These are phyloP conservation scores for Plebejus anna DNA, from an alignment of 2,888 invertebrate genomes.

Conservation along the genomic window DNA sequence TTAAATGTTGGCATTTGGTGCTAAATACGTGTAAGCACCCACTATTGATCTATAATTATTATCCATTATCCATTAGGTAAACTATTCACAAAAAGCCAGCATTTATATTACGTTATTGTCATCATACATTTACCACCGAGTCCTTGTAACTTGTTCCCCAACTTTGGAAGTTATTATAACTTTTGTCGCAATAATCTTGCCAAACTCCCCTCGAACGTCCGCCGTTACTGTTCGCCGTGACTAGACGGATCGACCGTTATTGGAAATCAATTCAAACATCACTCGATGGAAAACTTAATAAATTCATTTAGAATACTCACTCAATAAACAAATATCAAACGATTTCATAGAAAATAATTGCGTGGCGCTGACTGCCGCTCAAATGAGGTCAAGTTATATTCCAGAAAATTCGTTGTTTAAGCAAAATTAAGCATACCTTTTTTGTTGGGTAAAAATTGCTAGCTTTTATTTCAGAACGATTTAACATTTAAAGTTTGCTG, in stretches of 20 bases:
- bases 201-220: conserved; percentile 33
- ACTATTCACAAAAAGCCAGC: neutral
- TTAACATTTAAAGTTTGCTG: neutral
- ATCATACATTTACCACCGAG: neutral
- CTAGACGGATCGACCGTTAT: conserved; percentile 36
- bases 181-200: conserved; percentile 48
- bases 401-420: conserved; percentile 7
- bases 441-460: neutral
- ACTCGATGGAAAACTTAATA: conserved; percentile 26
- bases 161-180: conserved; percentile 47
- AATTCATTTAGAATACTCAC: conserved; percentile 11
- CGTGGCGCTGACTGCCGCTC: neutral
- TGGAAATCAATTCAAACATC: conserved; percentile 35
- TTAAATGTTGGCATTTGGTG: neutral
- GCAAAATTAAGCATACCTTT: conserved; percentile 10
- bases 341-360: conserved; percentile 8
- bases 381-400: conserved; percentile 14
- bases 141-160: conserved; percentile 33
- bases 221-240: conserved; percentile 33
- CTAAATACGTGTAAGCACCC: neutral
- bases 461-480: neutral
- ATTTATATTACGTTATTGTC: conserved; percentile 4
- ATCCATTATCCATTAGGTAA: neutral
- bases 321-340: conserved; percentile 10
- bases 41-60: neutral